Evolutionary conservation across 2,113 vertebrate species (phyloP).

Genomic region (Patagioenas fasciata): DNA sequence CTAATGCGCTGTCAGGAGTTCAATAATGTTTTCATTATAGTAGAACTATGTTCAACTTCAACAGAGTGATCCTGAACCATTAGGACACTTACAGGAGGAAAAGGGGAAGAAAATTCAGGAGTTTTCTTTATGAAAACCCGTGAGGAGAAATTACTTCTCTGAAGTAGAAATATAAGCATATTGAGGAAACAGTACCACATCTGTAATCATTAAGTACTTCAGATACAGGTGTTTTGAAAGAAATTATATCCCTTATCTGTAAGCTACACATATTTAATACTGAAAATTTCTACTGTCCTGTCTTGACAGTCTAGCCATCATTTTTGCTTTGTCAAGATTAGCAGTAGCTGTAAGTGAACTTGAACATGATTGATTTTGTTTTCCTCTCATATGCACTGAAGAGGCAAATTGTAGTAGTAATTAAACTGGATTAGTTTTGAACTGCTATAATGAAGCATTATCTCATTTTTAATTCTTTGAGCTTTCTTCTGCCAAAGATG

Average conservation of each 20-base stretch:
- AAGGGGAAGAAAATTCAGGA: not conserved
- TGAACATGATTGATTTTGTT: not conserved
- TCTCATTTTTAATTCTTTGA: constrained; percentile 10
- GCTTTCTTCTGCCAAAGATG: not conserved
- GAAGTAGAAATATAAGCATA: not conserved
- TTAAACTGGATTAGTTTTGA: not conserved
- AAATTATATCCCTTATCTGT: not conserved
- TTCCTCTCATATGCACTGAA: not conserved
- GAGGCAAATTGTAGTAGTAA: not conserved
- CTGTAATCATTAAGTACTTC: not conserved
- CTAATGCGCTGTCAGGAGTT: not conserved
- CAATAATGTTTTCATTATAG: not conserved
- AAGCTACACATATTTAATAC: not conserved
- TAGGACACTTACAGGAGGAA: not conserved
- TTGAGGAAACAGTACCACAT: not conserved
- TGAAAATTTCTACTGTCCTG: not conserved
- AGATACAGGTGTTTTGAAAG: not conserved
- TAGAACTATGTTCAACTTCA: not conserved
- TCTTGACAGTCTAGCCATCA: not conserved
- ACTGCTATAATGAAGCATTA: constrained; percentile 5
- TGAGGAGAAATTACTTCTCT: not conserved
- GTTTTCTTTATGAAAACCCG: not conserved
- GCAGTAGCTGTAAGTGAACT: not conserved
- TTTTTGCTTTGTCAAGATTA: constrained; percentile 6
- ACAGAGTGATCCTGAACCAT: not conserved